Evolutionary conservation across 64 coral and sea anemone species (phyloP).

Genomic region (Exaiptasia diaphana): DNA sequence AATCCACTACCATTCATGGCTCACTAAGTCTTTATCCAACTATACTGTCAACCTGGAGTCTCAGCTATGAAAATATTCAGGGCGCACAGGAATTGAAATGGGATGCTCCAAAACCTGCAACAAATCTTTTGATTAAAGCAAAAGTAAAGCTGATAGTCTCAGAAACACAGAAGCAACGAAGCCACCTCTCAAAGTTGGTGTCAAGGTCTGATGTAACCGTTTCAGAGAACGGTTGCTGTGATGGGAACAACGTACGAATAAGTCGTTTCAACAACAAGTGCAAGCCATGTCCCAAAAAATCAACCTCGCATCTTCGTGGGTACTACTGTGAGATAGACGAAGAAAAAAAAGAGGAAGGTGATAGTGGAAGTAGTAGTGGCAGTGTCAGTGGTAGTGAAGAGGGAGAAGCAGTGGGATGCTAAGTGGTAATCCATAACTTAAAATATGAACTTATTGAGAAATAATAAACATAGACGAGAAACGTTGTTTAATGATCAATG

Average conservation of each 20-base stretch:
- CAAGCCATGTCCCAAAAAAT: neutral
- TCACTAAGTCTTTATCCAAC: slow-evolving; percentile 49
- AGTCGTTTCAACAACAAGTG: neutral
- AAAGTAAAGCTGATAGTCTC: slow-evolving; percentile 15
- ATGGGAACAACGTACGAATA: neutral
- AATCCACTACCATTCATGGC: slow-evolving; percentile 21
- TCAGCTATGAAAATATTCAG: neutral
- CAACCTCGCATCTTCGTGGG: neutral
- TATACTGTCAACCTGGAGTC: slow-evolving; percentile 47
- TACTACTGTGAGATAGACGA: slow-evolving; percentile 18
- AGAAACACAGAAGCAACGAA: neutral
- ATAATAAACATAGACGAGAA: too few species aligned
- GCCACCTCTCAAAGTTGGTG: neutral
- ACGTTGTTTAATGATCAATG: too few species aligned
- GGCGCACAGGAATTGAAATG: slow-evolving; percentile 9
- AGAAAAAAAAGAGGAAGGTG: too few species aligned
- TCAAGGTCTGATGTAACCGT: neutral
- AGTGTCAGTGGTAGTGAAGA: too few species aligned
- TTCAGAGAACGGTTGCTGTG: neutral
- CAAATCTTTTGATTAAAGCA: slow-evolving; percentile 23
- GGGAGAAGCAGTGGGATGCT: too few species aligned
- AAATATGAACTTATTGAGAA: too few species aligned
- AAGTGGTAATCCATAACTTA: too few species aligned
- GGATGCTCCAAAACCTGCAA: slow-evolving; percentile 29
- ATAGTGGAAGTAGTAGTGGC: too few species aligned